Conservation (phyloP, 1,140 invertebrate species). For the Drosophila triauraria region DNA sequence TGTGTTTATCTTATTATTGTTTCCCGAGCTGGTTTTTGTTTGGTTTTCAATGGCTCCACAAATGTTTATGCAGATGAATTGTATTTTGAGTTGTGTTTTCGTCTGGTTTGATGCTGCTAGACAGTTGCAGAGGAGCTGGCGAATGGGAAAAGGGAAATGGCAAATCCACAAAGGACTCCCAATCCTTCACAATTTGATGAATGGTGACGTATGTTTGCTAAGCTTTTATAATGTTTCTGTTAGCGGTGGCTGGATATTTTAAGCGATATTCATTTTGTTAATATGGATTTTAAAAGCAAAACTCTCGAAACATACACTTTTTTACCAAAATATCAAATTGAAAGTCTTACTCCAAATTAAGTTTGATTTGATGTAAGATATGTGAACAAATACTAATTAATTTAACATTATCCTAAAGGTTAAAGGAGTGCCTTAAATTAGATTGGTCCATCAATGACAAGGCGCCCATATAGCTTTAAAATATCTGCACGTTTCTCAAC, state of each 20-base stretch:
- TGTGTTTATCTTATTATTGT: slow-evolving; percentile 60
- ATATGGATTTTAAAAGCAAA: background rate
- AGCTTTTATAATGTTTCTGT: slow-evolving; percentile 64
- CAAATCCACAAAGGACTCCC: slow-evolving; percentile 7
- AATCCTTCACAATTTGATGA: slow-evolving; percentile 60
- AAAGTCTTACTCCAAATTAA: background rate
- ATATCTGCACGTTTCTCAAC: background rate
- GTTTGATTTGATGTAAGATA: background rate
- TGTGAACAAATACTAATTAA: too few relatives aligned
- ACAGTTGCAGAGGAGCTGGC: background rate
- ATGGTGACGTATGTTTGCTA: slow-evolving; percentile 65
- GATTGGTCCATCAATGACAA: background rate
- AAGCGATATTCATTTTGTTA: background rate
- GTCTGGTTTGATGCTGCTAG: slow-evolving; percentile 49
- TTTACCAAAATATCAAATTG: too few relatives aligned
- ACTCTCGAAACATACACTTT: too few relatives aligned
- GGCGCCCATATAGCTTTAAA: background rate
- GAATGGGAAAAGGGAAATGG: background rate
- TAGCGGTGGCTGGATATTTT: slow-evolving; percentile 29
- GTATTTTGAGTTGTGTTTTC: slow-evolving; percentile 76
- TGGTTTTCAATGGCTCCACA: slow-evolving; percentile 78
- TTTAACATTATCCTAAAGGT: too few relatives aligned
- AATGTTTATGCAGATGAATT: slow-evolving; percentile 83
- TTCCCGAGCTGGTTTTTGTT: slow-evolving; percentile 53
- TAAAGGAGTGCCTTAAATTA: background rate